Conservation (phyloP, 2,888 invertebrate species). For the Lutraria lutraria region DNA sequence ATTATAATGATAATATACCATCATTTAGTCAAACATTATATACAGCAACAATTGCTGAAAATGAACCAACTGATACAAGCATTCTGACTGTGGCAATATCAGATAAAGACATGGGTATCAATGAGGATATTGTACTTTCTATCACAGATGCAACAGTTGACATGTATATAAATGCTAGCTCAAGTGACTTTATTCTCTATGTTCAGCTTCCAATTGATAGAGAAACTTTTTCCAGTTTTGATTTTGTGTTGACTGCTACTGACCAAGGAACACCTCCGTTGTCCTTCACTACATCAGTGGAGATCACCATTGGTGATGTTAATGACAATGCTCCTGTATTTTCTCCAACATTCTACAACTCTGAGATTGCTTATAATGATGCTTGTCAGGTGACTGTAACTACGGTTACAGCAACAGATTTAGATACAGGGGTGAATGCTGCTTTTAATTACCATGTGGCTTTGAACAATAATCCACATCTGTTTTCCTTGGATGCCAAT, state of each 20-base stretch:
- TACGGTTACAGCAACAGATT: conserved; percentile 79
- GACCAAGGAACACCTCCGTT: conserved; percentile 95
- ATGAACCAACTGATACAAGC: conserved; percentile 70
- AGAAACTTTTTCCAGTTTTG: conserved; percentile 72
- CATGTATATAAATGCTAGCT: conserved; percentile 68
- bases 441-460: conserved; percentile 71
- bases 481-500: conserved; percentile 70
- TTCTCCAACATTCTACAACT: conserved; percentile 75
- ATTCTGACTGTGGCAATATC: conserved; percentile 73
- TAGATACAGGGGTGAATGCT: conserved; percentile 78
- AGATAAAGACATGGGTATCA: conserved; percentile 77
- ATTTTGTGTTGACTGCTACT: conserved; percentile 91
- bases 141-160: conserved; percentile 74
- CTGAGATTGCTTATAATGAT: conserved; percentile 79
- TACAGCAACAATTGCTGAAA: conserved; percentile 73
- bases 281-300: conserved; percentile 92
- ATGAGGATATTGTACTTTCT: conserved; percentile 74
- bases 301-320: conserved; percentile 75
- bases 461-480: conserved; percentile 70
- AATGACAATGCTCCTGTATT: conserved; percentile 81
- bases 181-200: conserved; percentile 69
- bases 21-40: conserved; percentile 71
- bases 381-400: conserved; percentile 74
- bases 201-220: conserved; percentile 76
- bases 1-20: conserved; percentile 82